Evolutionary conservation across 2,113 vertebrate species (phyloP).

Genomic region (Donacobius atricapilla): DNA sequence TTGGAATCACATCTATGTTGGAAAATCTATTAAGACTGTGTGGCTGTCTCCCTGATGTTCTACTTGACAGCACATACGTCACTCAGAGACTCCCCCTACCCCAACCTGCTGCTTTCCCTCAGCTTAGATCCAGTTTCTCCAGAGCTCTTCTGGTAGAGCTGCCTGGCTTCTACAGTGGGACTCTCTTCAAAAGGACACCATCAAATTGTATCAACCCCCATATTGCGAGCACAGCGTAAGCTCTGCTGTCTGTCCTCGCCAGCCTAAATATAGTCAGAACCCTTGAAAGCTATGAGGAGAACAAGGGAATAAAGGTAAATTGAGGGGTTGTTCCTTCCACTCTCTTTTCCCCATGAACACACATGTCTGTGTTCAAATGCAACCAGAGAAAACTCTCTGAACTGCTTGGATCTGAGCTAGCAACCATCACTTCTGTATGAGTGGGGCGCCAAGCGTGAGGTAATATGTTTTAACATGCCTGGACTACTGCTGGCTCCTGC

Average conservation of each 20-base stretch:
- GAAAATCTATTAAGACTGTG: background rate
- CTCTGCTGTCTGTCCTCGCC: background rate
- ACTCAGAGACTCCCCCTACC: background rate
- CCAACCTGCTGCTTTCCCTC: background rate
- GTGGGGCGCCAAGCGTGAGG: background rate
- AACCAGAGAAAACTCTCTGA: background rate
- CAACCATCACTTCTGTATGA: background rate
- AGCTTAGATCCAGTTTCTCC: background rate
- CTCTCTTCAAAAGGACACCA: background rate
- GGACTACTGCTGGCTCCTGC: background rate
- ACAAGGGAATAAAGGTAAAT: constrained; percentile 34
- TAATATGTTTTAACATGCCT: background rate
- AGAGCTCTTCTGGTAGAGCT: background rate
- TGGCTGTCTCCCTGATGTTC: background rate
- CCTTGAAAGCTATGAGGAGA: background rate
- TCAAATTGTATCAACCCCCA: background rate
- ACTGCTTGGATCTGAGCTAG: background rate
- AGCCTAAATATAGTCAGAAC: background rate
- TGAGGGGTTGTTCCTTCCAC: background rate
- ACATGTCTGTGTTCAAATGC: background rate
- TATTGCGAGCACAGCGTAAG: background rate
- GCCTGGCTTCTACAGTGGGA: background rate
- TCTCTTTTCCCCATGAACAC: background rate
- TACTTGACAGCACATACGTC: background rate
- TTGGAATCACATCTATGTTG: background rate